Conservation (phyloP, 2,888 invertebrate genomes). For the Dusona sp. region DNA sequence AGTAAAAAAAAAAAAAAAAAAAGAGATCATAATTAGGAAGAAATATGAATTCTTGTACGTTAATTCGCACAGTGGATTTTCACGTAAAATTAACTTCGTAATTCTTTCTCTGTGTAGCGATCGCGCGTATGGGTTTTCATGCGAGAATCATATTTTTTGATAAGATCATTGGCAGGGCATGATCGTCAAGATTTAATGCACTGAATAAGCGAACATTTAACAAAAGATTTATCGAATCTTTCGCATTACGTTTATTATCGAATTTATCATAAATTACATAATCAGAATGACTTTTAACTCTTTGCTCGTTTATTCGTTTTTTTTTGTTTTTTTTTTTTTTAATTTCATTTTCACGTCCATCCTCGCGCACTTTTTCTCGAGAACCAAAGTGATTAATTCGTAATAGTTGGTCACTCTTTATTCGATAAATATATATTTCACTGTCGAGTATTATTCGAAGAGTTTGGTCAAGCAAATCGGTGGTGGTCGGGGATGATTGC, state of each 20-base stretch:
- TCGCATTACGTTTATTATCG: neutral
- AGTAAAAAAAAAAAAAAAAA: too few species aligned
- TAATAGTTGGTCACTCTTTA: too few species aligned
- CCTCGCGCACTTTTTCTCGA: neutral
- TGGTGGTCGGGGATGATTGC: slow-evolving; percentile 53
- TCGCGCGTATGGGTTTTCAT: neutral
- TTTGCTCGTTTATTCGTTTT: slow-evolving; percentile 67
- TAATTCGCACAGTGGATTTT: neutral
- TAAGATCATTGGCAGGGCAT: neutral
- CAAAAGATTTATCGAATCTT: neutral
- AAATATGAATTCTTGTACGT: too few species aligned
- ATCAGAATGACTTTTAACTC: neutral
- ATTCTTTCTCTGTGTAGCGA: neutral
- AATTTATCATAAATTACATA: neutral
- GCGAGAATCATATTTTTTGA: neutral
- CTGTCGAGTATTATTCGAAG: slow-evolving; percentile 70
- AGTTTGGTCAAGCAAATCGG: slow-evolving; percentile 36
- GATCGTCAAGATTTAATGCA: neutral
- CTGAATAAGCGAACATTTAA: slow-evolving; percentile 7
- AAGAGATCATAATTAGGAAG: too few species aligned
- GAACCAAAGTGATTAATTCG: neutral
- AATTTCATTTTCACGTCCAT: neutral
- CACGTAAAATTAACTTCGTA: neutral
- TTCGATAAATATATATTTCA: slow-evolving; percentile 27
- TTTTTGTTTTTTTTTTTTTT: slow-evolving; percentile 25